phyloP scores from a whole-genome alignment of 30 jellyfish, hydroid and myxozoan genomes.

The Chironex yamaguchii region DNA sequence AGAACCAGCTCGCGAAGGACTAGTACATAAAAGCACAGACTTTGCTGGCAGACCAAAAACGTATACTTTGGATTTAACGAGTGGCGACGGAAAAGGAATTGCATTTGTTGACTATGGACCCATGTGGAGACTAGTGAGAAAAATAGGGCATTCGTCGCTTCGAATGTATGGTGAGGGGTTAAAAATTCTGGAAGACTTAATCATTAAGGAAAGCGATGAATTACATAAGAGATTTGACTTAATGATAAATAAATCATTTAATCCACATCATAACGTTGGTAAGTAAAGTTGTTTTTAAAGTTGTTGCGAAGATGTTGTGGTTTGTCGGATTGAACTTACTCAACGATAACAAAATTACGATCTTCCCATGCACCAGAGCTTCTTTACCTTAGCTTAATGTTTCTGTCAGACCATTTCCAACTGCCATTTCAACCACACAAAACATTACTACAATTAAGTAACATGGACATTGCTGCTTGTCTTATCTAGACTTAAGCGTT shows the following conservation, averaged over 20 bases:
- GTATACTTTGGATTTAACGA: conserved; percentile 80
- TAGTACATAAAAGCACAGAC: conserved; percentile 77
- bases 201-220: conserved; percentile 77
- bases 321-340: no score
- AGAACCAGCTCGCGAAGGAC: conserved; percentile 74
- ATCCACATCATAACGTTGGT: conserved; percentile 85
- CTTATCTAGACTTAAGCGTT: no score
- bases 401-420: no score
- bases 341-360: no score
- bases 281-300: no score
- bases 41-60: conserved; percentile 87
- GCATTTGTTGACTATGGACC: conserved; percentile 92
- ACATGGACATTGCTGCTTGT: no score
- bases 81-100: conserved; percentile 82
- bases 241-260: conserved; percentile 52
- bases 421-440: no score
- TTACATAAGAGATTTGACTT: conserved; percentile 78
- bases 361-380: no score
- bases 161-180: conserved; percentile 86
- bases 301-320: no score
- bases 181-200: conserved; percentile 65
- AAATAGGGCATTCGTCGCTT: conserved; percentile 85
- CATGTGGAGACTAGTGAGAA: conserved; percentile 84
- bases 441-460: no score
- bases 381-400: no score